phyloP scores from a whole-genome alignment of 2,113 vertebrate species.

The Amphilophus citrinellus region DNA sequence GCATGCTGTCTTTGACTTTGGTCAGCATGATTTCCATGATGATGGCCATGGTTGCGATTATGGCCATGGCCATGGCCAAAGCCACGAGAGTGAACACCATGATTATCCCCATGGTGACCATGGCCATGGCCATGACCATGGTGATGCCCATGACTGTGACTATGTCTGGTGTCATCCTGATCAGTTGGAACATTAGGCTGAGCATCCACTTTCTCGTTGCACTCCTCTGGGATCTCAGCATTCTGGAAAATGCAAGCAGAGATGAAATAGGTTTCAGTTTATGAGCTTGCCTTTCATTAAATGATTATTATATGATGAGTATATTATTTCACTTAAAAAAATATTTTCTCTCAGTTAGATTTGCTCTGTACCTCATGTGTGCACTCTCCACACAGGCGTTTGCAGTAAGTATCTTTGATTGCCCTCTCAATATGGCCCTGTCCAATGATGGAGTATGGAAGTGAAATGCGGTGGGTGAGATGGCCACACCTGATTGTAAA shows the following conservation, averaged over 20 bases:
- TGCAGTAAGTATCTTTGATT: constrained; percentile 90
- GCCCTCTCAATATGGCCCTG: constrained; percentile 86
- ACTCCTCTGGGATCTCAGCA: constrained; percentile 58
- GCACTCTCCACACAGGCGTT: constrained; percentile 88
- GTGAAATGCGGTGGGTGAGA: constrained; percentile 87
- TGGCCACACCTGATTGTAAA: constrained; percentile 87
- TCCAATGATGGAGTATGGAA: constrained; percentile 88
- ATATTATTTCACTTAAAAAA: background rate
- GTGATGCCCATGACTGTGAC: background rate
- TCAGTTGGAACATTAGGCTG: constrained; percentile 45
- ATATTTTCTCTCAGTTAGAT: background rate
- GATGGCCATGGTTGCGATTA: constrained; percentile 28
- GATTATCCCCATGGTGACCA: constrained; percentile 5
- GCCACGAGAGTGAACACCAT: background rate
- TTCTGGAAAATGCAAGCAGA: constrained; percentile 44
- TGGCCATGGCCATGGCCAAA: background rate
- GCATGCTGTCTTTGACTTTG: constrained; percentile 6
- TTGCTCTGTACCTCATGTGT: constrained; percentile 79
- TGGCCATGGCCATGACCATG: constrained; percentile 23
- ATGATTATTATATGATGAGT: background rate
- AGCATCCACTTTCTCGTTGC: constrained; percentile 47
- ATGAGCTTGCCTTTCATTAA: background rate
- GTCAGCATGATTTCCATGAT: constrained; percentile 1
- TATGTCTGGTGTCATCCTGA: constrained; percentile 34
- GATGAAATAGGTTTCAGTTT: background rate